Percentiles rank a stretch among this genome's conserved stretches.
These are phyloP conservation scores for Patiria miniata DNA, from an alignment of 35 echinoderm and acorn worm genomes.

Conservation along the genomic window DNA sequence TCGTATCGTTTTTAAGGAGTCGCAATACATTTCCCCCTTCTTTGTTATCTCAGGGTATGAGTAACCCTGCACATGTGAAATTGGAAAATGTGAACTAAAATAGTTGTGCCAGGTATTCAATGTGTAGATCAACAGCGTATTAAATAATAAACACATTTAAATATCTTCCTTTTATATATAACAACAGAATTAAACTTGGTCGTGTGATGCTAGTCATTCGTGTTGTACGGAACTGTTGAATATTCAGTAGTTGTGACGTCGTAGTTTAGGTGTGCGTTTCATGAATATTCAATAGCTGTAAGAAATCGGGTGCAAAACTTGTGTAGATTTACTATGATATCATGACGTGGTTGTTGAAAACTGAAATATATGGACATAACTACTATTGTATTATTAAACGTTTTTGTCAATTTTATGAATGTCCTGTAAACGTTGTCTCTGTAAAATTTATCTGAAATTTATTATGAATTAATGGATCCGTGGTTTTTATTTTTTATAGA, in stretches of 20 bases:
- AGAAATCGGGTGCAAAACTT: slow-evolving; percentile 23
- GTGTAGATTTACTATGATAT: slow-evolving; percentile 20
- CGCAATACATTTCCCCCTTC: no score
- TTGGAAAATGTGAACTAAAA: no score
- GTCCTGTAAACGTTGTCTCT: not conserved
- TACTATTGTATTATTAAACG: slow-evolving; percentile 22
- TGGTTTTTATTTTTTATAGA: slow-evolving; percentile 35
- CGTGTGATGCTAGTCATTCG: slow-evolving; percentile 11
- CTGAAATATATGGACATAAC: slow-evolving; percentile 26
- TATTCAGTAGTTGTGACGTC: slow-evolving; percentile 15
- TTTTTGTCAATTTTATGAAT: not conserved
- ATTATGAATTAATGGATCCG: slow-evolving; percentile 13
- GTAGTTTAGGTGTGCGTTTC: slow-evolving; percentile 11
- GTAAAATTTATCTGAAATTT: slow-evolving; percentile 32
- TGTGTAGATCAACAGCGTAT: no score
- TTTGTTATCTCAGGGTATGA: no score
- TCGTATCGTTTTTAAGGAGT: no score
- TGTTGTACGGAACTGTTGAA: slow-evolving; percentile 20
- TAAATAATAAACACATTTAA: not conserved
- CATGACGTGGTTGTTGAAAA: slow-evolving; percentile 30
- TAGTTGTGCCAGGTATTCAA: no score
- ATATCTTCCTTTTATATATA: not conserved
- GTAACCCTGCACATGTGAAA: no score
- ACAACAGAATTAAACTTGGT: not conserved
- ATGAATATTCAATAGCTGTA: slow-evolving; percentile 26